Evolutionary conservation across 2,113 vertebrate species (phyloP).

Genomic region (Entelurus aequoreus): DNA sequence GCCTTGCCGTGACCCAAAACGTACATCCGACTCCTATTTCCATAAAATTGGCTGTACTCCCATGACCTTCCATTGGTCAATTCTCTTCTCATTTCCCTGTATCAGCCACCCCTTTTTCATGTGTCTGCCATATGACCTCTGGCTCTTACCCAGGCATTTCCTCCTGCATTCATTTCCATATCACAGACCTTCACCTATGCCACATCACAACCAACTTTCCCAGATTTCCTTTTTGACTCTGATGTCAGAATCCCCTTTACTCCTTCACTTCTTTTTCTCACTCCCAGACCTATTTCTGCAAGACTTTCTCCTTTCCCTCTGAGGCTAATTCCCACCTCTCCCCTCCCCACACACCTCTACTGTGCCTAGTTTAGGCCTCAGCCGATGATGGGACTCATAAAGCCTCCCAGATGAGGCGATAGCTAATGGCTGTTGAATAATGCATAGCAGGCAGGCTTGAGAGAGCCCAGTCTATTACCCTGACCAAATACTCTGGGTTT

Average conservation of each 20-base stretch:
- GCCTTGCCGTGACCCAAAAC: conserved; percentile 28
- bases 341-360: conserved; percentile 39
- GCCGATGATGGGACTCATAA: conserved; percentile 67
- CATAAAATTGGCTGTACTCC: conserved; percentile 3
- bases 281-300: conserved; percentile 36
- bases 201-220: conserved; percentile 33
- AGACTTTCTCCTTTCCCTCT: conserved; percentile 22
- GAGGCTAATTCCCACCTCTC: conserved; percentile 29
- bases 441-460: conserved; percentile 69
- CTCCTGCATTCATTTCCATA: conserved; percentile 54
- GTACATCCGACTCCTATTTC: conserved; percentile 8
- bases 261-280: conserved; percentile 16
- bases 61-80: conserved; percentile 18
- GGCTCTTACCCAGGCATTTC: conserved; percentile 45
- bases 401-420: conserved; percentile 67
- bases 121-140: conserved; percentile 35
- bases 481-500: conserved; percentile 72
- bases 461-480: conserved; percentile 72
- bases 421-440: conserved; percentile 73
- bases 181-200: conserved; percentile 48
- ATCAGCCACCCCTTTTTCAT: conserved; percentile 36
- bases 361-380: conserved; percentile 44
- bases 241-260: conserved; percentile 30
- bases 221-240: conserved; percentile 50
- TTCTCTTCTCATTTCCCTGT: conserved; percentile 24